Evolutionary conservation across 2,113 vertebrate genomes (phyloP), one percentile per base, ranked within the genome.

Genomic region (Leuciscus idus): DNA sequence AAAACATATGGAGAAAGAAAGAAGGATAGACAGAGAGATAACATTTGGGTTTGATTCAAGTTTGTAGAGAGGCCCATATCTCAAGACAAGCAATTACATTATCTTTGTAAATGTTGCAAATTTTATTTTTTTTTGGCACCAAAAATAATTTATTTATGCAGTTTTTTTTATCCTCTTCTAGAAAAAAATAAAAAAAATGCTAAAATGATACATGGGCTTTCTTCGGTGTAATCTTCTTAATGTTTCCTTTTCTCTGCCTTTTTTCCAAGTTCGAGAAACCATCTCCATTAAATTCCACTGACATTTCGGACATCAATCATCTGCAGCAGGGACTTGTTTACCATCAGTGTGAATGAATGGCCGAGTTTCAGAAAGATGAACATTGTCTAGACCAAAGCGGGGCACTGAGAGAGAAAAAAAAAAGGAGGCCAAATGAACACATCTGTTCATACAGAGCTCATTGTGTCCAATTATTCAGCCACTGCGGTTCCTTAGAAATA

Each of bases 71-170:
- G 72, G 61, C 81, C 52, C 11, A 83, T 81, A 57, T 87, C 81
- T 88, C 79, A 82, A 79, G 52, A 10, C 68, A 82, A 66, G 64
- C 84, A 89, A 92, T 91, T 85, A 85, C 78, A 91, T 93, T 84
- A 90, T 90, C 84, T 89, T 52, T 86, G 86, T 83, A 89, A 90
- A 89, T 87, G 87, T 81, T 86, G 68, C 84, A 87, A 89, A 90
- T 90, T 86, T 91, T 59, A 86, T 88, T 85, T 81, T 88, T 91
- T 59, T 89, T 86, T 81, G 74, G 43, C 76, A 87, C 61, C 36
- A 52, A 74, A 26, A 30, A 90, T 91, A 85, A 90, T 92, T 89
- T 88, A 92, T 89, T 92, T 72, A 88, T 88, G 76, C 64, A 50
- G n/a, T n/a, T 84, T 78, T 75, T 52, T 36, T n/a, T 64, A 6